A percentile compares a stretch with the other conserved stretches of the same genome.
phyloP scores from a whole-genome alignment of 2,797 vertebrate genomes.

The Chlorospingus semifuscus region DNA sequence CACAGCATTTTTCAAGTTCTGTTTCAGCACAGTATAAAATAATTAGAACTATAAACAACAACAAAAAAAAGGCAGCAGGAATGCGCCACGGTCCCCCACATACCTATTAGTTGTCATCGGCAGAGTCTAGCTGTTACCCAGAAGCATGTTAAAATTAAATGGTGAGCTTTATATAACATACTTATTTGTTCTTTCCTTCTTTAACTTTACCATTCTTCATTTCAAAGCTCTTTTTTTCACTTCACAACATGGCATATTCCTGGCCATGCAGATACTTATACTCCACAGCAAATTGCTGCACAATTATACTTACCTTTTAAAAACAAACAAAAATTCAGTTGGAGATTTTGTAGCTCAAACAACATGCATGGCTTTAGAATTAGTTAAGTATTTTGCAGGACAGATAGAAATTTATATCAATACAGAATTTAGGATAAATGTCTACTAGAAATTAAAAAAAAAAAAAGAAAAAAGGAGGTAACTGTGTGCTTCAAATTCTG shows the following conservation, averaged over 20 bases:
- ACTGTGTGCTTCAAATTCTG: neutral
- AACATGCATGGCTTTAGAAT: neutral
- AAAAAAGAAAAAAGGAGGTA: neutral
- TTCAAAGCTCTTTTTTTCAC: constrained; percentile 23
- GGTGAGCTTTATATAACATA: constrained; percentile 20
- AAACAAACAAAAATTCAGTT: neutral
- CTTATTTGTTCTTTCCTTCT: constrained; percentile 6
- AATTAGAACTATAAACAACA: constrained; percentile 55
- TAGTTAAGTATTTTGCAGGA: neutral
- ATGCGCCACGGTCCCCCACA: constrained; percentile 27
- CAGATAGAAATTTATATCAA: neutral
- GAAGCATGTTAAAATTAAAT: constrained; percentile 55
- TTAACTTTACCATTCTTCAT: neutral
- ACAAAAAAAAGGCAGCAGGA: neutral
- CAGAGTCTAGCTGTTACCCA: constrained; percentile 21
- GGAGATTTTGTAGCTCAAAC: neutral
- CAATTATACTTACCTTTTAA: neutral
- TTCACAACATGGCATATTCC: neutral
- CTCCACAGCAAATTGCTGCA: neutral
- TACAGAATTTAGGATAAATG: neutral
- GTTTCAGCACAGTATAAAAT: constrained; percentile 54
- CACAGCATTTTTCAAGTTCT: constrained; percentile 50
- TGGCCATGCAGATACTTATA: neutral
- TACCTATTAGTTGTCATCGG: constrained; percentile 63
- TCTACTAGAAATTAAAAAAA: neutral